Base-by-base conservation (phyloP, 2,113 vertebrate species). In the Rhineura floridana region DNA sequence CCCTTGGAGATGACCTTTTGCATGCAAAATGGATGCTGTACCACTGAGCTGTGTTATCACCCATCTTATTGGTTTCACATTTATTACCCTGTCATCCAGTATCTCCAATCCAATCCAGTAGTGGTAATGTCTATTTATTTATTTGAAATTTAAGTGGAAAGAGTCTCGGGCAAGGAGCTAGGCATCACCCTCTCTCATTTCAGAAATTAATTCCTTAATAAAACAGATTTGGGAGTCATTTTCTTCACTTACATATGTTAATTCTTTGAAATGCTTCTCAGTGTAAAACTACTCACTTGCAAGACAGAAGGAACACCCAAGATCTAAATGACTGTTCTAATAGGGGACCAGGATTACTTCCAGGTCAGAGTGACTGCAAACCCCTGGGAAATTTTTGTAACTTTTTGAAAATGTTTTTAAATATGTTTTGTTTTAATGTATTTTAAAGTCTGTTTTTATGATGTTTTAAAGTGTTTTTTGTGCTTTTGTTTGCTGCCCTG, bases 31-130 rank as follows among this genome's bases (percentile, higher is more conserved):
- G n/a, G n/a, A n/a, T n/a, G n/a, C n/a, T n/a, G n/a, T n/a, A n/a
- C n/a, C n/a, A n/a, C n/a, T n/a, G n/a, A n/a, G n/a, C n/a, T n/a
- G n/a, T n/a, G n/a, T n/a, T n/a, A n/a, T n/a, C n/a, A n/a, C n/a
- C n/a, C n/a, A n/a, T n/a, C n/a, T n/a, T n/a, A n/a, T n/a, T n/a
- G n/a, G n/a, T 65, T 50, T 88, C 46, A 63, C 33, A 77, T 83
- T 83, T 88, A 83, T 52, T 76, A 76, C 15, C 55, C 55, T 76
- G 25, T 76, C 80, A 88, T 83, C 80, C 59, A 76, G 9, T 63
- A 65, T n/a, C 50, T 50, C 48, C 78, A 83, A 25, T 13, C 44
- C 23, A 48, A 21, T 73, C 33, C 17, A 1, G 8, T 21, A 21
- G 6, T 39, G 73, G 36, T 70, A 80, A 42, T 36, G 36, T 63